A percentile compares a stretch with the other conserved stretches of the same genome.
phyloP scores from a whole-genome alignment of 2,113 vertebrate genomes.

The Sinosuthora webbiana region DNA sequence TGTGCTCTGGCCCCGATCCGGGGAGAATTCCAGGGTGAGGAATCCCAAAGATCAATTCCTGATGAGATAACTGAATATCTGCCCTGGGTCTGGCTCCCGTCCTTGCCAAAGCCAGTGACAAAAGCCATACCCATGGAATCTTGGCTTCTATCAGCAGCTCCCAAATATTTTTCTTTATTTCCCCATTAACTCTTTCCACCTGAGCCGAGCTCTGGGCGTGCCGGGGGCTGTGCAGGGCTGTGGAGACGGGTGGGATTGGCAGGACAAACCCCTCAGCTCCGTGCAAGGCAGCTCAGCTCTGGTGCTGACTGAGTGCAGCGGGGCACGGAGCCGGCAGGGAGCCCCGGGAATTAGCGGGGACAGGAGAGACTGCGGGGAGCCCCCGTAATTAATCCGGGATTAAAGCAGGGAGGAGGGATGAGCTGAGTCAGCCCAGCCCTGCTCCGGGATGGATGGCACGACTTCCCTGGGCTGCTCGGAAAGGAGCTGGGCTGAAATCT shows the following conservation, averaged over 20 bases:
- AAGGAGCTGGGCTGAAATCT: background rate
- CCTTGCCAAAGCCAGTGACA: too few relatives aligned
- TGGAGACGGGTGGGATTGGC: background rate
- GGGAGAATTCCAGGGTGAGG: too few relatives aligned
- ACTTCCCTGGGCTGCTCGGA: background rate
- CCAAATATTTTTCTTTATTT: too few relatives aligned
- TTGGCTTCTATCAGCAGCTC: too few relatives aligned
- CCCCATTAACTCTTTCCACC: too few relatives aligned
- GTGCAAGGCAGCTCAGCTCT: background rate
- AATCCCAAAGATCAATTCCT: too few relatives aligned
- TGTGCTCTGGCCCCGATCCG: background rate
- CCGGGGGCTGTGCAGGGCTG: accelerated
- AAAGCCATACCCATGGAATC: too few relatives aligned
- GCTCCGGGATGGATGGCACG: background rate
- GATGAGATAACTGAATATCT: too few relatives aligned
- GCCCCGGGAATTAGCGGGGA: background rate
- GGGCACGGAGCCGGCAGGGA: background rate
- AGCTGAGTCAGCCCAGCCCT: background rate
- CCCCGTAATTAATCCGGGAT: background rate
- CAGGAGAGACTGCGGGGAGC: background rate
- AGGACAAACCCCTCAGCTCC: background rate
- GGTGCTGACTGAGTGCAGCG: background rate
- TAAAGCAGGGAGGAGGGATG: background rate
- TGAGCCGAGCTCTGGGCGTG: too few relatives aligned
- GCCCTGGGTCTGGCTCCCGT: too few relatives aligned